Conservation (phyloP, 2,888 invertebrate species). For the Tigriopus californicus region DNA sequence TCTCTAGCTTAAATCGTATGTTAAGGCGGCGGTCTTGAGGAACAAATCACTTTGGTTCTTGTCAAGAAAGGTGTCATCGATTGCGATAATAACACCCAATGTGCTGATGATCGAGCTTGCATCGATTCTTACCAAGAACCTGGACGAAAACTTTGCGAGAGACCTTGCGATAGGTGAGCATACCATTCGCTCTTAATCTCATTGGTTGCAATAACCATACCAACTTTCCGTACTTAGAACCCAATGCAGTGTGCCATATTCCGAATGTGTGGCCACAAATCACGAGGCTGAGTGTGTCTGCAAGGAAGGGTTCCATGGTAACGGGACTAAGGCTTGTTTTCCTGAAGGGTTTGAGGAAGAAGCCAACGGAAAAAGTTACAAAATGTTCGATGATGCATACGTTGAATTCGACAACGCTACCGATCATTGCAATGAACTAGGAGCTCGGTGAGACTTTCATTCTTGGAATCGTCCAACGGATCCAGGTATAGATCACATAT, state of each 20-base stretch:
- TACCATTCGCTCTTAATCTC: constrained; percentile 37
- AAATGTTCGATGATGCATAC: constrained; percentile 13
- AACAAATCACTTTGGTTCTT: constrained; percentile 13
- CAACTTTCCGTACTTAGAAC: constrained; percentile 22
- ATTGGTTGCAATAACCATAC: constrained; percentile 48
- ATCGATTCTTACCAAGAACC: constrained; percentile 5
- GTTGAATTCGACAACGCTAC: constrained; percentile 12
- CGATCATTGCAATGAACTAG: constrained; percentile 9
- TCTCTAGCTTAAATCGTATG: not conserved
- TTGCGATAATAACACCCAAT: constrained; percentile 14
- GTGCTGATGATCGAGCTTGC: constrained; percentile 13
- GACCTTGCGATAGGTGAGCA: constrained; percentile 14
- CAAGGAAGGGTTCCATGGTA: constrained; percentile 15
- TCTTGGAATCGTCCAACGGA: too few relatives aligned
- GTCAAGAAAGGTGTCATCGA: constrained; percentile 15
- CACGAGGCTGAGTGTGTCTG: constrained; percentile 9
- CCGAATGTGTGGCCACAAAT: constrained; percentile 8
- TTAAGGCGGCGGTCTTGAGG: constrained; percentile 10
- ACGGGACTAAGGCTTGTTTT: constrained; percentile 12
- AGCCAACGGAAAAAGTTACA: constrained; percentile 10
- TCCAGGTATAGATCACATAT: too few relatives aligned
- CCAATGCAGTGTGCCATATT: constrained; percentile 4
- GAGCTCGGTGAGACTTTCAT: constrained; percentile 3
- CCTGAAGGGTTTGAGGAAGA: constrained; percentile 12
- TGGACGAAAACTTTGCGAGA: constrained; percentile 1